Conservation (phyloP, 2,113 vertebrate species). For the Cinclus mexicanus region DNA sequence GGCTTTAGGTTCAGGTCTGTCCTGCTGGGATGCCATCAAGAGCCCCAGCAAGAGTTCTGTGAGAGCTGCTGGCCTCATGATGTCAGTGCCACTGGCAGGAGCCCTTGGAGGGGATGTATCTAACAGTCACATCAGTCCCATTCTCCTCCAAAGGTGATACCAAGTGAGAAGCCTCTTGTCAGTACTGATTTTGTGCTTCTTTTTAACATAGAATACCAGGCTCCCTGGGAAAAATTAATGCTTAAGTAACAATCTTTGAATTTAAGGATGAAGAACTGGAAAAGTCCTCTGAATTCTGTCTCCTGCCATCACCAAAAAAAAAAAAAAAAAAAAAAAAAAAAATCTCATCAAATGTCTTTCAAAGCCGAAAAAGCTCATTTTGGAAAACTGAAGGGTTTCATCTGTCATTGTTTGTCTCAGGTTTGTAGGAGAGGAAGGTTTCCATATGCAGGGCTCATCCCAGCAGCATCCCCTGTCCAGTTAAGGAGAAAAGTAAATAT, state of each 20-base stretch:
- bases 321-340: not conserved
- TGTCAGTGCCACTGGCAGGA: accelerated
- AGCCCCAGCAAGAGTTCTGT: not conserved
- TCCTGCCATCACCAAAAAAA: not conserved
- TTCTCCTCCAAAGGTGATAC: accelerated
- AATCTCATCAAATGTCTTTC: not conserved
- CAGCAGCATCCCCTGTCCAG: not conserved
- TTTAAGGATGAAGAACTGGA: not conserved
- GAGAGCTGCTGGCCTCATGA: not conserved
- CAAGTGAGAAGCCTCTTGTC: not conserved
- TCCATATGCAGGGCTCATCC: not conserved
- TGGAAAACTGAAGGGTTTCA: not conserved
- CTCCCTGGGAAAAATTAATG: not conserved
- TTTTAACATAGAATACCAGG: not conserved
- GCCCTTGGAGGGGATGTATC: not conserved
- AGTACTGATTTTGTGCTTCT: accelerated
- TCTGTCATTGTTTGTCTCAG: not conserved
- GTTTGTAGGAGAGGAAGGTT: not conserved
- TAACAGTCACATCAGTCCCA: not conserved
- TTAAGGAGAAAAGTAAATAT: not conserved
- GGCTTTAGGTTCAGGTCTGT: not conserved
- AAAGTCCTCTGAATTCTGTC: not conserved
- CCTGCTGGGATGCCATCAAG: not conserved
- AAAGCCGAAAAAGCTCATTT: not conserved
- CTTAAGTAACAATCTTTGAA: not conserved